phyloP scores from a whole-genome alignment of 2,113 vertebrate species.

The Cryptotis parvus region DNA sequence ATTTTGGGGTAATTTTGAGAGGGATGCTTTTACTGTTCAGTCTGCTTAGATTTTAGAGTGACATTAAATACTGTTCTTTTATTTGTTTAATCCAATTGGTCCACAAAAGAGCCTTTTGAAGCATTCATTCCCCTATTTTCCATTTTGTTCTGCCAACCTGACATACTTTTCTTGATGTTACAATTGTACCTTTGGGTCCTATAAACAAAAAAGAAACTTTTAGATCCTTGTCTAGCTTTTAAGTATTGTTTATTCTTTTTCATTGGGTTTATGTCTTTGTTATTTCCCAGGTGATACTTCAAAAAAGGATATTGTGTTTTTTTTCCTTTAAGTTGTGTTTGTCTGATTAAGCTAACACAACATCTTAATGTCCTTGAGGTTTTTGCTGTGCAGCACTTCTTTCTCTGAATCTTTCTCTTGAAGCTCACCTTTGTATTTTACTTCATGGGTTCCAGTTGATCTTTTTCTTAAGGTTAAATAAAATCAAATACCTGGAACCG shows the following conservation, averaged over 20 bases:
- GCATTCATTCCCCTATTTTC: slow-evolving; percentile 27
- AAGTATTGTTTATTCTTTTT: slow-evolving; percentile 28
- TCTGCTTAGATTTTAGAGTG: background rate
- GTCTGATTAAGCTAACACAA: background rate
- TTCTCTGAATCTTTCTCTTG: background rate
- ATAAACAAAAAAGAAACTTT: slow-evolving; percentile 33
- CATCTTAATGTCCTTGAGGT: slow-evolving; percentile 37
- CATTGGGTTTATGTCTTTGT: slow-evolving; percentile 24
- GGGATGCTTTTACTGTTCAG: background rate
- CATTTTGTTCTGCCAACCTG: slow-evolving; percentile 18
- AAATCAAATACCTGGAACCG: slow-evolving; percentile 32
- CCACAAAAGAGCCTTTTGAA: background rate
- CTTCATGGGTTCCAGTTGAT: background rate
- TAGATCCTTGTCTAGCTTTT: slow-evolving; percentile 31
- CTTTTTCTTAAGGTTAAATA: background rate
- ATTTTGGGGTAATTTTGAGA: background rate
- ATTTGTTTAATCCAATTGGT: background rate
- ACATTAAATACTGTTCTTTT: background rate
- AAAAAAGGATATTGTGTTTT: slow-evolving; percentile 36
- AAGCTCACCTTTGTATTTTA: background rate
- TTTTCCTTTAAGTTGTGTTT: slow-evolving; percentile 17
- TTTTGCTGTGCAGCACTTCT: background rate
- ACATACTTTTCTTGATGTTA: slow-evolving; percentile 65
- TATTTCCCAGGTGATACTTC: slow-evolving; percentile 28
- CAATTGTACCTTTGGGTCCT: slow-evolving; percentile 16